A percentile compares a stretch with the other conserved stretches of the same genome.
Evolutionary conservation across 2,797 vertebrate species (phyloP).

Genomic region (Knipowitschia caucasica): DNA sequence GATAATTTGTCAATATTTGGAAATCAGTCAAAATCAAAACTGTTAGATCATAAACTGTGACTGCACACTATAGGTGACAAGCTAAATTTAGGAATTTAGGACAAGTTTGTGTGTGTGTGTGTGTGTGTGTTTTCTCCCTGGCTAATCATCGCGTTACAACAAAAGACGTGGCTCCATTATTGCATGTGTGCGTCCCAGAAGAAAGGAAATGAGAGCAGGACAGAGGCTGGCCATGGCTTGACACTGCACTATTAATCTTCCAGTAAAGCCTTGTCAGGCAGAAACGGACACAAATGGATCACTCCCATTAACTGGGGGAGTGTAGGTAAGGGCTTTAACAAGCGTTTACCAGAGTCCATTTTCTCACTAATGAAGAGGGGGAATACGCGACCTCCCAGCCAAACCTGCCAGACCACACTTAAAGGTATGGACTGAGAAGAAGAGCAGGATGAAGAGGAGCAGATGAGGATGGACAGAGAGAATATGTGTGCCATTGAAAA

Average conservation of each 20-base stretch:
- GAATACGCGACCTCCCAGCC: slow-evolving; percentile 95
- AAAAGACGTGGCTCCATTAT: slow-evolving; percentile 97
- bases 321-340: slow-evolving; percentile 99
- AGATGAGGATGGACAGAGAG: slow-evolving; percentile 27
- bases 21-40: slow-evolving; percentile 75
- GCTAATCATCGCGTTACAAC: slow-evolving; percentile 95
- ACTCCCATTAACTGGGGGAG: slow-evolving; percentile 97
- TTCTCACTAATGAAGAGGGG: slow-evolving; percentile 99
- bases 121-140: slow-evolving; percentile 73
- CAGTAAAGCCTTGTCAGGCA: slow-evolving; percentile 98
- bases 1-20: slow-evolving; percentile 67
- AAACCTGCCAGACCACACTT: slow-evolving; percentile 93
- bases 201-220: slow-evolving; percentile 98
- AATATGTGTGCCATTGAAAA: slow-evolving; percentile 65
- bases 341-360: slow-evolving; percentile 99
- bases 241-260: slow-evolving; percentile 99
- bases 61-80: too few relatives aligned
- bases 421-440: slow-evolving; percentile 72
- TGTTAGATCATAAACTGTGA: slow-evolving; percentile 54
- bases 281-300: slow-evolving; percentile 99
- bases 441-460: slow-evolving; percentile 48
- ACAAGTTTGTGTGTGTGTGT: slow-evolving; percentile 63
- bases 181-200: slow-evolving; percentile 89
- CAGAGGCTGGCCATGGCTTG: slow-evolving; percentile 95
- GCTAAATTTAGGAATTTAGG: slow-evolving; percentile 43